Evolutionary conservation across 2,888 invertebrate species (phyloP), one percentile per base, ranked within the genome.

Genomic region (Gymnocheta viridis): DNA sequence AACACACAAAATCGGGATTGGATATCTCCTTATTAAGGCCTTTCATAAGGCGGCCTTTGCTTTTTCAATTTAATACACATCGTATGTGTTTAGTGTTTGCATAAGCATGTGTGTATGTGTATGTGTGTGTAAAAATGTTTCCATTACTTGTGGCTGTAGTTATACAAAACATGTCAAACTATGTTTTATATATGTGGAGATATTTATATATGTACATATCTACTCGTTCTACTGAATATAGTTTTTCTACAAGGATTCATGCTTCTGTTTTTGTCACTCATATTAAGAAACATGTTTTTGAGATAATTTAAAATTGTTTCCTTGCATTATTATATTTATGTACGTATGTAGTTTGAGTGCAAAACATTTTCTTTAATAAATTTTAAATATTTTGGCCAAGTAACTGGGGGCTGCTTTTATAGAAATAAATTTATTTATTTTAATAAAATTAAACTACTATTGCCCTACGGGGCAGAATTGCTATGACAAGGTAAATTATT

Each of bases 351-450:
- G 29, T 54, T 64, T 10, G 27, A 56, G 22, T 38, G 38, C 58
- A 69, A 69, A 49, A 67, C 10, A 77, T 78, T 69, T 78, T 41
- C 70, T 60, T 78, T 58, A 78, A 70, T 70, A 70, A 54, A 62
- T 78, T 78, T 47, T 22, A 69, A 60, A 69, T 78, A 49, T 51
- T 29, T 60, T 77, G 19, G 19, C 10, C 27, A 12, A 47, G 32
- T 27, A 24, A 35, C 41, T 32, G 6, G 41, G 10, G 29, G n/a
- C 64, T 64, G 56, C 35, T 56, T 56, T 27, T 27, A n/a, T 47
- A n/a, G 22, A 72, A 79, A 72, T 72, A 79, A 66, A 72, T 72
- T 64, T 66, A 66, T 79, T 78, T 79, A 54, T 79, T 77, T 76
- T 79, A 79, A 72, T 79, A 79, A 72, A 72, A 79, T 72, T 54